A percentile compares a stretch with the other conserved stretches of the same genome.
Evolutionary conservation across 1,140 invertebrate genomes (phyloP).

Genomic region (Lordiphosa stackelbergi): DNA sequence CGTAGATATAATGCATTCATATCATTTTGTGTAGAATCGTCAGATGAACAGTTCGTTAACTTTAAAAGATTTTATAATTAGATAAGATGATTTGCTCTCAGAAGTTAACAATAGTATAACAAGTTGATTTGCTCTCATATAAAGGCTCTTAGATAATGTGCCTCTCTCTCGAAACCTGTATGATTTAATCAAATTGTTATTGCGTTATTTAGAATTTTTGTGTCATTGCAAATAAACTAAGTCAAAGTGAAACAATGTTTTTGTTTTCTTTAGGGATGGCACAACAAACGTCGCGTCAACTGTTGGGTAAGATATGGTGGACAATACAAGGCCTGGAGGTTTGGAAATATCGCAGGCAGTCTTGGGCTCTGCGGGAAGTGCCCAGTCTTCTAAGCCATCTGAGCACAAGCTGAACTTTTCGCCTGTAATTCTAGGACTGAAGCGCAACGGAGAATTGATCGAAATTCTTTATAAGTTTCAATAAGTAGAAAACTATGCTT

Average conservation of each 20-base stretch:
- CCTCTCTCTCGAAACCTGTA: slow-evolving; percentile 55
- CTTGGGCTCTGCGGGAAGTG: no score
- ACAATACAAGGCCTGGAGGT: no score
- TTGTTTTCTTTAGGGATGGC: no score
- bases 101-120: slow-evolving; percentile 47
- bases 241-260: slow-evolving; percentile 26
- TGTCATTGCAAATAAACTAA: slow-evolving; percentile 49
- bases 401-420: no score
- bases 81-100: slow-evolving; percentile 62
- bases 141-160: slow-evolving; percentile 54
- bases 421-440: no score
- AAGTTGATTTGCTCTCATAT: slow-evolving; percentile 58
- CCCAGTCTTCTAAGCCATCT: no score
- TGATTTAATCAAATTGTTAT: slow-evolving; percentile 52
- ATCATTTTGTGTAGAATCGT: slow-evolving; percentile 71
- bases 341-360: no score
- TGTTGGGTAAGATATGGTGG: no score
- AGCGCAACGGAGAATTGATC: no score
- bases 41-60: slow-evolving; percentile 62
- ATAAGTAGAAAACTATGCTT: no score
- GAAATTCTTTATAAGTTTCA: no score
- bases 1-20: slow-evolving; percentile 64
- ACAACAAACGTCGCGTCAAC: no score
- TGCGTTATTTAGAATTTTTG: slow-evolving; percentile 54
- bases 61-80: slow-evolving; percentile 56